Conservation (phyloP, 2,797 vertebrate genomes). For the Crenuchus spilurus region DNA sequence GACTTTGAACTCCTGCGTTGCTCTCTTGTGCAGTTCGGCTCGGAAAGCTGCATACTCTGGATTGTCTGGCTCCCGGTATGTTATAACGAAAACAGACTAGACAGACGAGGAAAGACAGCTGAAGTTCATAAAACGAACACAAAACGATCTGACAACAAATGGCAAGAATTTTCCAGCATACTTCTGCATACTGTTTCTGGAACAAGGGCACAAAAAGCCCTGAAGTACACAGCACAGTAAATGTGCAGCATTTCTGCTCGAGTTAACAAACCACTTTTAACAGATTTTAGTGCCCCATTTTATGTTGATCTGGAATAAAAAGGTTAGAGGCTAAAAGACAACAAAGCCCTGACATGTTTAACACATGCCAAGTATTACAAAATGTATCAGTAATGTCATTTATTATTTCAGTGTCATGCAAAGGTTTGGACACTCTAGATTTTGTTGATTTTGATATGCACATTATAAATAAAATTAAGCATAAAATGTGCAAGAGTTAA, state of each 20-base stretch:
- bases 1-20: slow-evolving; percentile 85
- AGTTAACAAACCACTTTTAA: not conserved
- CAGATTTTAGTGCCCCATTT: not conserved
- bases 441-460: too few species aligned
- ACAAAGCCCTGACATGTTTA: too few species aligned
- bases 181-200: not conserved
- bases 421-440: too few species aligned
- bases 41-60: slow-evolving; percentile 89
- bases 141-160: not conserved
- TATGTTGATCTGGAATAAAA: not conserved
- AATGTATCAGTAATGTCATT: too few species aligned
- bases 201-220: not conserved
- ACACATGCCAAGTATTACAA: too few species aligned
- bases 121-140: slow-evolving; percentile 37
- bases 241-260: not conserved
- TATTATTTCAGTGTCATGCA: too few species aligned
- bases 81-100: slow-evolving; percentile 93
- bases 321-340: too few species aligned
- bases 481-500: too few species aligned
- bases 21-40: slow-evolving; percentile 85
- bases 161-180: slow-evolving; percentile 21
- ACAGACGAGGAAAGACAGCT: slow-evolving; percentile 51
- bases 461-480: too few species aligned
- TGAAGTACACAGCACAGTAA: not conserved
- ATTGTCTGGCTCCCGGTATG: slow-evolving; percentile 90